Evolutionary conservation across 2,888 invertebrate species (phyloP).

Genomic region (Amiota mariae): DNA sequence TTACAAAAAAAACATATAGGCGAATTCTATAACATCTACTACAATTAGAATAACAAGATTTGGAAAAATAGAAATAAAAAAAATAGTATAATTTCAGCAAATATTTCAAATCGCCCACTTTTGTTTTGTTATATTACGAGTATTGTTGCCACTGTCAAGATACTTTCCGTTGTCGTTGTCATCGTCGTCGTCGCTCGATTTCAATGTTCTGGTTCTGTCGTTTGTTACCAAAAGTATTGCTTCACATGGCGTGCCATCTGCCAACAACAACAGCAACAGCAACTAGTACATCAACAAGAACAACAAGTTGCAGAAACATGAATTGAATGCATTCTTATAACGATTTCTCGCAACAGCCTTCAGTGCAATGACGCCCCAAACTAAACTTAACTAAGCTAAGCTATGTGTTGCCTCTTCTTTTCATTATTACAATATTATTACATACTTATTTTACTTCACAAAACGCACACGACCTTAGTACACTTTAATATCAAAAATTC

Average conservation of each 20-base stretch:
- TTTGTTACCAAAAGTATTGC: slow-evolving; percentile 39
- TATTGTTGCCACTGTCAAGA: slow-evolving; percentile 9
- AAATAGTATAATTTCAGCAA: slow-evolving; percentile 21
- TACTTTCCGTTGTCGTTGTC: slow-evolving; percentile 26
- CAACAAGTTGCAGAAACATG: too few relatives aligned
- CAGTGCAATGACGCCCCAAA: not conserved
- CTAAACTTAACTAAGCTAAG: too few relatives aligned
- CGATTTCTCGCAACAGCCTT: not conserved
- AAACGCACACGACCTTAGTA: slow-evolving; percentile 34
- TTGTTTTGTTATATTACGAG: slow-evolving; percentile 12
- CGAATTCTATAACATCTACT: slow-evolving; percentile 10
- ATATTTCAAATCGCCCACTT: slow-evolving; percentile 31
- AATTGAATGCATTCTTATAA: not conserved
- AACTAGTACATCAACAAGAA: too few relatives aligned
- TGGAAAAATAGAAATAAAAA: not conserved
- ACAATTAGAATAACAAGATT: not conserved
- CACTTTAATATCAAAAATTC: slow-evolving; percentile 33
- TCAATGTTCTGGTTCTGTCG: slow-evolving; percentile 21
- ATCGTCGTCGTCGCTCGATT: slow-evolving; percentile 16
- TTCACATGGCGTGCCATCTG: slow-evolving; percentile 29
- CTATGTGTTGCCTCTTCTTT: not conserved
- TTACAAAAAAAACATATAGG: not conserved
- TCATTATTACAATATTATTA: slow-evolving; percentile 6
- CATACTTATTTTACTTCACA: not conserved
- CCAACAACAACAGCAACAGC: not conserved